These are phyloP conservation scores for Coreius guichenoti DNA, from an alignment of 2,797 vertebrate genomes.

Conservation along the genomic window DNA sequence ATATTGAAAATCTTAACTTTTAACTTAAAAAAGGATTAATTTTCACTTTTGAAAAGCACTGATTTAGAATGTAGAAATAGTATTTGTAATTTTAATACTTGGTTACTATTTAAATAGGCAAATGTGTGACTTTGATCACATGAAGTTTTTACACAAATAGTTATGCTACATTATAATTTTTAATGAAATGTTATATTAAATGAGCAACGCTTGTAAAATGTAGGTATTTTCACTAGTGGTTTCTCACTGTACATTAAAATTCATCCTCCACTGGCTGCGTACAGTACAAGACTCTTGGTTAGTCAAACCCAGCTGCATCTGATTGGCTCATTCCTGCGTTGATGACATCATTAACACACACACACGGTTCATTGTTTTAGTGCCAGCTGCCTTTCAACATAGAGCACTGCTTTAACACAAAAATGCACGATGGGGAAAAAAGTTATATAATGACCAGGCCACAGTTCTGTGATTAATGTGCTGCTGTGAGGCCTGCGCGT, in stretches of 20 bases:
- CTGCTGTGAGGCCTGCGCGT: constrained; percentile 65
- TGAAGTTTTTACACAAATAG: not conserved
- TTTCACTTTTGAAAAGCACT: not conserved
- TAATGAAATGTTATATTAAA: not conserved
- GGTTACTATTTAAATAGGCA: not conserved
- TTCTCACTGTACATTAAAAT: not conserved
- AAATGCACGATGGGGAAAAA: constrained; percentile 18
- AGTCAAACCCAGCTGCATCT: constrained; percentile 5
- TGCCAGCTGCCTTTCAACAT: constrained; percentile 31
- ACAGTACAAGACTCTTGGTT: not conserved
- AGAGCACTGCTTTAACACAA: constrained; percentile 5
- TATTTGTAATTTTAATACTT: not conserved
- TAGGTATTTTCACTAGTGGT: not conserved
- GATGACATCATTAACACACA: constrained; percentile 12
- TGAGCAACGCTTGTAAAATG: too few species aligned
- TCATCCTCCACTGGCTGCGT: not conserved
- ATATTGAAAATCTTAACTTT: not conserved
- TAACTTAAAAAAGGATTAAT: too few species aligned
- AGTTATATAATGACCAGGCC: constrained; percentile 62
- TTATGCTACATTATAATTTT: not conserved
- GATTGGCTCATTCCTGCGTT: not conserved
- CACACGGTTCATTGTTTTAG: constrained; percentile 27
- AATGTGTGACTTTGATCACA: not conserved
- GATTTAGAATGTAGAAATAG: not conserved
- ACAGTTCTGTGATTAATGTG: constrained; percentile 74